Percentiles rank a stretch among this genome's conserved stretches.
phyloP scores from a whole-genome alignment of 2,797 vertebrate species.

The Pipistrellus kuhlii region DNA sequence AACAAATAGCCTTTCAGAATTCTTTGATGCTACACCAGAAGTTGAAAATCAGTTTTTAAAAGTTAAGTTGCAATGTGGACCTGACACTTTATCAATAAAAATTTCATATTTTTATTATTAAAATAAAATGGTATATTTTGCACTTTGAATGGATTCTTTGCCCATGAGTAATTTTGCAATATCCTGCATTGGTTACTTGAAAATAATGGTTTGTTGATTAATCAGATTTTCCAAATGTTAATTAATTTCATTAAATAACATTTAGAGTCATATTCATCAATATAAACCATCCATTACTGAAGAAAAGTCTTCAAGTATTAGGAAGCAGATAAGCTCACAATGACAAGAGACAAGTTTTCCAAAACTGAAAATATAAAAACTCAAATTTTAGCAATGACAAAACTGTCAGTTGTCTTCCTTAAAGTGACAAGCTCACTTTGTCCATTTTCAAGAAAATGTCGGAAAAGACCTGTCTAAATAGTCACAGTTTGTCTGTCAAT shows the following conservation, averaged over 20 bases:
- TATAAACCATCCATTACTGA: neutral
- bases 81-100: neutral
- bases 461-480: neutral
- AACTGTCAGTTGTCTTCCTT: neutral
- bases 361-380: neutral
- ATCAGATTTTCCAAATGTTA: neutral
- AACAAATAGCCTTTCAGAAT: neutral
- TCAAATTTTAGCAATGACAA: constrained; percentile 16
- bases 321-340: neutral
- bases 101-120: neutral
- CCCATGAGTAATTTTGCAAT: neutral
- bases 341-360: neutral
- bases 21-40: neutral
- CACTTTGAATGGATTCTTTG: neutral
- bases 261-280: neutral
- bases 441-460: neutral
- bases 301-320: neutral
- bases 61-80: neutral
- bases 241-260: neutral
- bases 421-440: neutral
- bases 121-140: neutral
- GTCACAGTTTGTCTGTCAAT: neutral
- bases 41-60: neutral
- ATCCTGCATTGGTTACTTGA: neutral
- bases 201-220: neutral